These are phyloP conservation scores for Hydrocynus forskahlii DNA, from an alignment of 2,797 vertebrate genomes.

Conservation along the genomic window DNA sequence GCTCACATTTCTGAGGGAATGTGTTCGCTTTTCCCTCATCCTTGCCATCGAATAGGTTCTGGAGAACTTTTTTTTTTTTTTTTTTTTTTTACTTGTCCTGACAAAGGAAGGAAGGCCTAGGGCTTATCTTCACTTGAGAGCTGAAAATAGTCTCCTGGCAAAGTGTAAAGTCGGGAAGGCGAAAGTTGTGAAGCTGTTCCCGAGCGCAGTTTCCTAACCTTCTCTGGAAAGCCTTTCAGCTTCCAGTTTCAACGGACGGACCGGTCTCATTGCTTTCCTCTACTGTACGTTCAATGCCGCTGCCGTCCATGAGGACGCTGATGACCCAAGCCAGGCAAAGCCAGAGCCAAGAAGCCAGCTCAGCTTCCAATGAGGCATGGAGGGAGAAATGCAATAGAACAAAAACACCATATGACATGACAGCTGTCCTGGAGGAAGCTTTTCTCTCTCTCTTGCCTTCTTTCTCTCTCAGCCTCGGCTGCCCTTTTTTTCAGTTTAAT, in stretches of 20 bases:
- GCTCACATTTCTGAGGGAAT: not conserved
- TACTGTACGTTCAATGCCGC: not conserved
- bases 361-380: conserved; percentile 59
- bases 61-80: no score
- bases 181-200: not conserved
- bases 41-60: conserved; percentile 25
- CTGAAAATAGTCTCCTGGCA: conserved; percentile 19
- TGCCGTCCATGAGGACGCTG: not conserved
- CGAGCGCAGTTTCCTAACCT: not conserved
- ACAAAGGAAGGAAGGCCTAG: conserved; percentile 25
- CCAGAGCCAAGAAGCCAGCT: conserved; percentile 53
- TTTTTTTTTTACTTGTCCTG: conserved; percentile 26
- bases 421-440: conserved; percentile 66
- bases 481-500: conserved; percentile 58
- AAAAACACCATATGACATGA: conserved; percentile 67
- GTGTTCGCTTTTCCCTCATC: not conserved
- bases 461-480: conserved; percentile 48
- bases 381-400: conserved; percentile 58
- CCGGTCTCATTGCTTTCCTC: not conserved
- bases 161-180: not conserved
- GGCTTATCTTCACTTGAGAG: conserved; percentile 38
- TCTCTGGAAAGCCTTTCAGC: not conserved
- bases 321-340: not conserved
- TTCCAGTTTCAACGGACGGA: not conserved
- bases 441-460: not conserved